Evolutionary conservation across 2,888 invertebrate species (phyloP).

Genomic region (Erynnis tages): DNA sequence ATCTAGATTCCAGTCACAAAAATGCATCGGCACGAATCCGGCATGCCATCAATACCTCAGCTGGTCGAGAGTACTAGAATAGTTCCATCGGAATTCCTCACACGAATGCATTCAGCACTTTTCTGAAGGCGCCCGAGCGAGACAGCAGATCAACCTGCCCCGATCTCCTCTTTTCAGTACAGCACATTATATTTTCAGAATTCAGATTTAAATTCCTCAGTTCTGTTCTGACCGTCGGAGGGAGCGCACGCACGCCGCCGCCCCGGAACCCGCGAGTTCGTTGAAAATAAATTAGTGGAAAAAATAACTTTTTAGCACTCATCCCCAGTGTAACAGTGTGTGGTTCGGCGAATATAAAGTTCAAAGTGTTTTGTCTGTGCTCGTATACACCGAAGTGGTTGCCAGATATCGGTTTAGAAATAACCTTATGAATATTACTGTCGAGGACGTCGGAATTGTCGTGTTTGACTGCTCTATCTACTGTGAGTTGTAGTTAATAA

Average conservation of each 20-base stretch:
- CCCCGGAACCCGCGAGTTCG: slow-evolving; percentile 21
- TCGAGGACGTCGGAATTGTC: slow-evolving; percentile 30
- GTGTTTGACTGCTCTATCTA: slow-evolving; percentile 14
- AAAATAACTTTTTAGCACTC: slow-evolving; percentile 25
- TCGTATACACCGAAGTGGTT: slow-evolving; percentile 17
- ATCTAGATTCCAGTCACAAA: no score
- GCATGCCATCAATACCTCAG: slow-evolving; percentile 7
- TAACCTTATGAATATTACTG: slow-evolving; percentile 32
- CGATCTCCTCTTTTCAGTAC: slow-evolving; percentile 25
- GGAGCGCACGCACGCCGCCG: slow-evolving; percentile 13
- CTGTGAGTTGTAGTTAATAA: slow-evolving; percentile 22
- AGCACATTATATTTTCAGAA: slow-evolving; percentile 29
- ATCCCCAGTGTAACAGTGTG: slow-evolving; percentile 6
- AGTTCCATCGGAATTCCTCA: slow-evolving; percentile 25
- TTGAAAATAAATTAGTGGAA: slow-evolving; percentile 27
- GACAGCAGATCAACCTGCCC: slow-evolving; percentile 5
- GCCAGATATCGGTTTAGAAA: slow-evolving; percentile 31
- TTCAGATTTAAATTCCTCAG: slow-evolving; percentile 30
- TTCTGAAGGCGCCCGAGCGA: slow-evolving; percentile 28
- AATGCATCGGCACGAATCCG: slow-evolving; percentile 2
- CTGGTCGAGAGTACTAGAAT: slow-evolving; percentile 13
- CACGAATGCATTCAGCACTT: slow-evolving; percentile 31
- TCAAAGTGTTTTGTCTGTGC: slow-evolving; percentile 18
- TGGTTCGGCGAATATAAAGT: slow-evolving; percentile 20
- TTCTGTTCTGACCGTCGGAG: slow-evolving; percentile 16